Conservation (phyloP, 2,113 vertebrate genomes). For the Pseudorectes ferrugineus region DNA sequence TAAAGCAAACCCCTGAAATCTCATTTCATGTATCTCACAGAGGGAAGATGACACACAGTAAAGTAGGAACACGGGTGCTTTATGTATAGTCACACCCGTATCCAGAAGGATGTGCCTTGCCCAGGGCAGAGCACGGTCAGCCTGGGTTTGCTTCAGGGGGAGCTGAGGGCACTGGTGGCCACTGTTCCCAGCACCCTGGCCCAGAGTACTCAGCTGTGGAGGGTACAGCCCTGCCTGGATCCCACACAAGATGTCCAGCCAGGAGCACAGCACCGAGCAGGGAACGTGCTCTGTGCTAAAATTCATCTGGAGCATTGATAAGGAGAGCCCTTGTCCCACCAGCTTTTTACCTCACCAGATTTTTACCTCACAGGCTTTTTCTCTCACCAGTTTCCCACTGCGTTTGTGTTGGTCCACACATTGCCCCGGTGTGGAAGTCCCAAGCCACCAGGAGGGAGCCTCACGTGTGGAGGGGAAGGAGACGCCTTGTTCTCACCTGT, state of each 20-base stretch:
- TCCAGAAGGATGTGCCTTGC: background rate
- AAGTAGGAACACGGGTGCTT: background rate
- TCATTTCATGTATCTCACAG: background rate
- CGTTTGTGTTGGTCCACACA: fast-evolving
- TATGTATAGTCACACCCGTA: background rate
- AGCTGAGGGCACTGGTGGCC: background rate
- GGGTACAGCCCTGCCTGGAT: background rate
- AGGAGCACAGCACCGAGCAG: fast-evolving
- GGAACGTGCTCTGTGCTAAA: background rate
- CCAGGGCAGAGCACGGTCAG: background rate
- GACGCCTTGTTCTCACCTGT: conserved; percentile 69
- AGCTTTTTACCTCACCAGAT: background rate
- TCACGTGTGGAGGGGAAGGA: fast-evolving
- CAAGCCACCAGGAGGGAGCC: background rate
- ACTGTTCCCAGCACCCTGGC: background rate
- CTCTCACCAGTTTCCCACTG: fast-evolving
- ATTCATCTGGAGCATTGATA: background rate
- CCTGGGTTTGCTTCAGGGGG: background rate
- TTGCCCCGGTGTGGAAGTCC: fast-evolving
- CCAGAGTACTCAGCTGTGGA: background rate
- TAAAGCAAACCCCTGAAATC: background rate
- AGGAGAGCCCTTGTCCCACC: background rate
- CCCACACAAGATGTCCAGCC: fast-evolving
- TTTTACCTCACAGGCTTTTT: background rate
- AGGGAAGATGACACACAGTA: background rate